Base-by-base conservation (phyloP, 2,113 vertebrate genomes). In the Platysteira castanea region DNA sequence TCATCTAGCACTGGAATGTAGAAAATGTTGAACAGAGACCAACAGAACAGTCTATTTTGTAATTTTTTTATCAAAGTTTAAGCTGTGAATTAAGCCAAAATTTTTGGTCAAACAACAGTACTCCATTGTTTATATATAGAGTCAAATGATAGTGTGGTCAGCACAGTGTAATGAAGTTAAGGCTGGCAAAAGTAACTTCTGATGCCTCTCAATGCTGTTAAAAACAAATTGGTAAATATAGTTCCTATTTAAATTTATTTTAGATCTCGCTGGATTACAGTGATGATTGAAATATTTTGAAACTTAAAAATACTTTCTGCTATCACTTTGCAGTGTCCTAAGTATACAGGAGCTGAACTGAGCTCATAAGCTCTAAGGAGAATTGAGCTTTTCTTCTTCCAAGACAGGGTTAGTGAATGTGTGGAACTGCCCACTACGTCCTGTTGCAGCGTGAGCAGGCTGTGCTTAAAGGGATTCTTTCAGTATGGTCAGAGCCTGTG, bases 11-110 rank as follows among this genome's bases (percentile, higher is more conserved):
- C 69, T 75, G 63, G 79, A 92, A 90, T 76, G 44, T 22, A 84
- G 69, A 68, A 95, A 92, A 92, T 42, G 61, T 57, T 96, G 64
- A 92, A 87, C 57, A 82, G 76, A 94, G 76, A 93, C 83, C 76
- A 75, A 87, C 37, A 56, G 56, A 92, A 91, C 37, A 70, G 60
- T 84, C 56, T 86, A 4, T 92, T 96, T 92, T 96, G 41, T 92
- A 70, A 9, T 42, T 84, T 92, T 93, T 95, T 81, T 27, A 90
- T 96, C 39, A 4, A 84, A 82, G 53, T 82, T 95, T 68, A 89
- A 96, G 65, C 85, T 96, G 90, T 94, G 90, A 95, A 88, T 87
- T 71, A 68, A 95, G 71, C 68, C 76, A 82, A 39, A 78, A 56
- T 28, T 89, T 84, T 92, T 88, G 27, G 73, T 90, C 17, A 4